These are phyloP conservation scores for Pangasius krempfi DNA, from an alignment of 2,797 vertebrate species.

Conservation along the genomic window DNA sequence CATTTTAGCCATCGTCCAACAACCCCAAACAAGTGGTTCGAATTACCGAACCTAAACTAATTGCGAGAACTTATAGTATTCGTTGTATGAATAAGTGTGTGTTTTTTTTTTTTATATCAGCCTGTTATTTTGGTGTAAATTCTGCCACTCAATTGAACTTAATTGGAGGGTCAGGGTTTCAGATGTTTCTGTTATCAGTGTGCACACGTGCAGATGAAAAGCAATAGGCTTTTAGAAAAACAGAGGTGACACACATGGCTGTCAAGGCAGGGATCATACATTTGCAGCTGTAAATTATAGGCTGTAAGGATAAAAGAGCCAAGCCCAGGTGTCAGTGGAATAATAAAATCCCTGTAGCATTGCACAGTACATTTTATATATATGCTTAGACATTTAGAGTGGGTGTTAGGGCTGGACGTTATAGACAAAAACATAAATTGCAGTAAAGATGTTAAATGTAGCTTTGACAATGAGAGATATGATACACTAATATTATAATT, in stretches of 20 bases:
- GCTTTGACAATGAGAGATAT: not conserved
- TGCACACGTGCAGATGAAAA: slow-evolving; percentile 1
- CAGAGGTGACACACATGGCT: not conserved
- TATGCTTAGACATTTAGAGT: not conserved
- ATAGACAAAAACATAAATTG: not conserved
- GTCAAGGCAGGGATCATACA: not conserved
- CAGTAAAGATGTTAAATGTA: not conserved
- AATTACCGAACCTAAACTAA: not conserved
- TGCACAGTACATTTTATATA: not conserved
- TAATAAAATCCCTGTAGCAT: not conserved
- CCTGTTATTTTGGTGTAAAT: not conserved
- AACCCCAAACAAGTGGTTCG: not conserved
- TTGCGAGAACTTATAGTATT: not conserved
- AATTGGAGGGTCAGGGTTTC: not conserved
- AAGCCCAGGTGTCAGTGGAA: not conserved
- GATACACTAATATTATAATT: not conserved
- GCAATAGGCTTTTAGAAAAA: not conserved
- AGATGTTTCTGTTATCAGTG: not conserved
- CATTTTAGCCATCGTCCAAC: not conserved
- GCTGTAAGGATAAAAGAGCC: not conserved
- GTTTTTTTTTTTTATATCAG: not conserved
- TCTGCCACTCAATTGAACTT: not conserved
- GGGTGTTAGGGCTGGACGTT: not conserved
- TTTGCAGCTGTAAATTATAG: slow-evolving; percentile 10
- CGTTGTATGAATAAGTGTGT: not conserved